These are phyloP conservation scores for Leptogaster cylindrica DNA, from an alignment of 2,888 invertebrate genomes.

Conservation along the genomic window DNA sequence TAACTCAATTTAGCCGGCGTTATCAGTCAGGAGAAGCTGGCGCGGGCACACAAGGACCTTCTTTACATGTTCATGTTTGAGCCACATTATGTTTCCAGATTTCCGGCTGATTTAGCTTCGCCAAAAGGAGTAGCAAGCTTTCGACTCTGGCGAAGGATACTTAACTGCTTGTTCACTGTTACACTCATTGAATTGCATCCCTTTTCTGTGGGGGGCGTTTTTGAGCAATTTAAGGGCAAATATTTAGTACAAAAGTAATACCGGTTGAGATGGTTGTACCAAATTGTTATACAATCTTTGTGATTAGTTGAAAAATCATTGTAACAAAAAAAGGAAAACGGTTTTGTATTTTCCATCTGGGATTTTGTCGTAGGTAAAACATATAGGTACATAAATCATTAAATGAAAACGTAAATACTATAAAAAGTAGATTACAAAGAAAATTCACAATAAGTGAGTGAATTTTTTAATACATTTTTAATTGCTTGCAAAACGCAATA, in stretches of 20 bases:
- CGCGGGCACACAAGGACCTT: constrained; percentile 32
- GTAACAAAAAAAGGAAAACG: too few species aligned
- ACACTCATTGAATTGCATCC: constrained; percentile 17
- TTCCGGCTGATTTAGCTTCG: constrained; percentile 33
- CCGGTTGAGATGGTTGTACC: neutral
- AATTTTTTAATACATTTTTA: too few species aligned
- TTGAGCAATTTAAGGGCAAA: constrained; percentile 5
- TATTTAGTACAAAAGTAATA: neutral
- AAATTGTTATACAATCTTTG: too few species aligned
- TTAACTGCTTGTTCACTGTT: constrained; percentile 8
- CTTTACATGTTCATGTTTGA: constrained; percentile 35
- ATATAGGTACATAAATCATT: too few species aligned
- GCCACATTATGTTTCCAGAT: constrained; percentile 25
- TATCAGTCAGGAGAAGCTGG: constrained; percentile 35
- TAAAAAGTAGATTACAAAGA: too few species aligned
- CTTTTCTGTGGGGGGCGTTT: constrained; percentile 7
- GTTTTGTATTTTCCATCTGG: too few species aligned
- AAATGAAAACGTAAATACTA: too few species aligned
- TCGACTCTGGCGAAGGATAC: constrained; percentile 2
- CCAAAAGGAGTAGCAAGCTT: constrained; percentile 18
- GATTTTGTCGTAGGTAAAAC: too few species aligned
- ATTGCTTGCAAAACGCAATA: too few species aligned
- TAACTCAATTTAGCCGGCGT: constrained; percentile 38
- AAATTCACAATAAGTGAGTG: too few species aligned
- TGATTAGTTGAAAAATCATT: too few species aligned